Evolutionary conservation across 2,888 invertebrate genomes (phyloP).

Genomic region (Drosophila multiciliata): DNA sequence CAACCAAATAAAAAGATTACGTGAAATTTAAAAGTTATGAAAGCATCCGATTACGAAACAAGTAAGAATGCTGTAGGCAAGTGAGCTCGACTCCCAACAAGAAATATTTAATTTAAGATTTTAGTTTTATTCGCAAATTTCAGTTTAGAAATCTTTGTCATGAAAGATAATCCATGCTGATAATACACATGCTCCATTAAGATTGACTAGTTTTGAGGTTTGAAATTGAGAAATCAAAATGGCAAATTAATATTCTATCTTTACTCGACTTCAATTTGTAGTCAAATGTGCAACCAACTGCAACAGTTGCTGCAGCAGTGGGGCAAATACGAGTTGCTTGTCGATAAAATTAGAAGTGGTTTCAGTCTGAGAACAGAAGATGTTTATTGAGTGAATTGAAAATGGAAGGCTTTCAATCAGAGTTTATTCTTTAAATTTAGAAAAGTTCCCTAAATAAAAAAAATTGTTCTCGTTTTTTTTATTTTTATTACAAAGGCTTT

Average conservation of each 20-base stretch:
- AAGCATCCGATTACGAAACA: no score
- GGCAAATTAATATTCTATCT: not conserved
- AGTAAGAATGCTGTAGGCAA: no score
- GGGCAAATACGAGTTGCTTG: not conserved
- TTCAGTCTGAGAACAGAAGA: not conserved
- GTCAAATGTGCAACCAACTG: slow-evolving; percentile 1
- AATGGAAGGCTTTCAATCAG: not conserved
- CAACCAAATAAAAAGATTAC: no score
- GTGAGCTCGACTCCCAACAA: no score
- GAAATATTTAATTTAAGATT: no score
- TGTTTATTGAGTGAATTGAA: not conserved
- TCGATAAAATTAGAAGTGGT: no score
- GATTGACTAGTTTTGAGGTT: not conserved
- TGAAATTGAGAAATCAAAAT: not conserved
- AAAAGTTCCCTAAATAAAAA: not conserved
- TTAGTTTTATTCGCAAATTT: no score
- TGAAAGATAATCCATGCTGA: not conserved
- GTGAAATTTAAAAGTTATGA: no score
- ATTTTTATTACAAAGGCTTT: not conserved
- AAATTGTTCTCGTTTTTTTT: not conserved
- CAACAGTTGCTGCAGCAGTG: not conserved
- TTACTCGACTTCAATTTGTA: not conserved
- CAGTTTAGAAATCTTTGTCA: no score
- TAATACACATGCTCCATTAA: not conserved
- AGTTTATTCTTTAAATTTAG: not conserved